Percentiles rank a stretch among this genome's conserved stretches.
Conservation (phyloP, 2,797 vertebrate species). For the Muscicapa comitata region DNA sequence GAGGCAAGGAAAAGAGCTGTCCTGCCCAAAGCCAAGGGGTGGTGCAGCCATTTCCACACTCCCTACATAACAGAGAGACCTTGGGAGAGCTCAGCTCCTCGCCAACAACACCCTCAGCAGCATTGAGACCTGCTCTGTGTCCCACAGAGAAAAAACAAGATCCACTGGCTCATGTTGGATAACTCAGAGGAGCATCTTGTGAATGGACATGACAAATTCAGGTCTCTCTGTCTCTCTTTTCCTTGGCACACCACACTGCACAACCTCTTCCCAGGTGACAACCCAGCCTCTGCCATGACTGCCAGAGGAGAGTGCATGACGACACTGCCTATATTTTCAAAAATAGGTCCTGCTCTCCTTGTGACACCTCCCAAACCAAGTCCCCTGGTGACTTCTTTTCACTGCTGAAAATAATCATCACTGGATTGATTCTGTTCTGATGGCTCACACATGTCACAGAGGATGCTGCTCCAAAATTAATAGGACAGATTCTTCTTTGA, state of each 20-base stretch:
- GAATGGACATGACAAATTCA: background rate
- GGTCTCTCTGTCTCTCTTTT: background rate
- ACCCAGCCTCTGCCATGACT: background rate
- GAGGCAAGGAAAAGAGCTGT: background rate
- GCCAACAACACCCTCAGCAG: background rate
- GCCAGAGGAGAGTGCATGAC: background rate
- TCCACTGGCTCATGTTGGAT: background rate
- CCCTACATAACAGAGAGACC: background rate
- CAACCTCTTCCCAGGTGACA: background rate
- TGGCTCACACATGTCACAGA: background rate
- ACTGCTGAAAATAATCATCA: background rate
- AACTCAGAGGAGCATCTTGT: background rate
- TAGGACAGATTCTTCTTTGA: background rate
- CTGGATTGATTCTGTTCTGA: conserved; percentile 7
- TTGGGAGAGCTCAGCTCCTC: background rate
- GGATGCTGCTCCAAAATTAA: background rate
- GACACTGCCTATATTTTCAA: background rate
- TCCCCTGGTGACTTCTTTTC: background rate
- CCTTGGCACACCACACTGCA: background rate
- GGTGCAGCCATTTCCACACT: background rate
- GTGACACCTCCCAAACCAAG: background rate
- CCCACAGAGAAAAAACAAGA: background rate
- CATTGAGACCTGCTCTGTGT: background rate
- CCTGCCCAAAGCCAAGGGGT: background rate
- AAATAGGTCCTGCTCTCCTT: background rate